Conservation (phyloP, 2,113 vertebrate genomes). For the Chrysemys picta region DNA sequence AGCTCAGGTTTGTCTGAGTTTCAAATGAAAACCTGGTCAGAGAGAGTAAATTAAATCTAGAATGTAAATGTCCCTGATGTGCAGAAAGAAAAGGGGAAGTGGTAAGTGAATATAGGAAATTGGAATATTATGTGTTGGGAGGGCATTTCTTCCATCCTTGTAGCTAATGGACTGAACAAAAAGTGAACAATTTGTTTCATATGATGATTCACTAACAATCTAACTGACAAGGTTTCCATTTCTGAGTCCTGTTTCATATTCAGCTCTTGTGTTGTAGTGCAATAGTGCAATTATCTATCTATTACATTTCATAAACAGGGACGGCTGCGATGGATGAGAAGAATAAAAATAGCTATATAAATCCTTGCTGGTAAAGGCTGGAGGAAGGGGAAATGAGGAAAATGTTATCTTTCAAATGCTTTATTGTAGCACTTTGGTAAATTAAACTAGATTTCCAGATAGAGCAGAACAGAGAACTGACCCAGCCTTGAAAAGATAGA, state of each 20-base stretch:
- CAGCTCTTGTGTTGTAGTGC: slow-evolving; percentile 78
- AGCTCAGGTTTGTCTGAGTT: slow-evolving; percentile 54
- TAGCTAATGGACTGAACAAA: slow-evolving; percentile 82
- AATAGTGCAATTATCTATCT: slow-evolving; percentile 78
- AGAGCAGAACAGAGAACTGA: not conserved
- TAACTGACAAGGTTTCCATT: slow-evolving; percentile 78
- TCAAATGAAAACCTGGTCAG: slow-evolving; percentile 73
- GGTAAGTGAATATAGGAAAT: slow-evolving; percentile 80
- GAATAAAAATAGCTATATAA: slow-evolving; percentile 67
- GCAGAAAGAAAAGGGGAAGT: slow-evolving; percentile 69
- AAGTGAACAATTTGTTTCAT: slow-evolving; percentile 83
- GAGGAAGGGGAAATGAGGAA: slow-evolving; percentile 53
- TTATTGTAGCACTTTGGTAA: slow-evolving; percentile 53
- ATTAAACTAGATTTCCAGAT: slow-evolving; percentile 48
- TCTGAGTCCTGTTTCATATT: slow-evolving; percentile 71
- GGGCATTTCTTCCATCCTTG: slow-evolving; percentile 78
- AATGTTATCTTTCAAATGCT: not conserved
- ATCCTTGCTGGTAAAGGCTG: slow-evolving; percentile 62
- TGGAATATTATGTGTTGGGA: slow-evolving; percentile 77
- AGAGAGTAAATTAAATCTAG: slow-evolving; percentile 74
- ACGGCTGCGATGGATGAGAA: slow-evolving; percentile 55
- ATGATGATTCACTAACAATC: slow-evolving; percentile 80
- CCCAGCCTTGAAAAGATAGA: slow-evolving; percentile 31
- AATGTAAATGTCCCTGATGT: slow-evolving; percentile 70
- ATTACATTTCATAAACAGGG: slow-evolving; percentile 69